Percentiles rank a stretch among this genome's conserved stretches.
Conservation (phyloP, 2,113 vertebrate genomes). For the Entosphenus tridentatus region DNA sequence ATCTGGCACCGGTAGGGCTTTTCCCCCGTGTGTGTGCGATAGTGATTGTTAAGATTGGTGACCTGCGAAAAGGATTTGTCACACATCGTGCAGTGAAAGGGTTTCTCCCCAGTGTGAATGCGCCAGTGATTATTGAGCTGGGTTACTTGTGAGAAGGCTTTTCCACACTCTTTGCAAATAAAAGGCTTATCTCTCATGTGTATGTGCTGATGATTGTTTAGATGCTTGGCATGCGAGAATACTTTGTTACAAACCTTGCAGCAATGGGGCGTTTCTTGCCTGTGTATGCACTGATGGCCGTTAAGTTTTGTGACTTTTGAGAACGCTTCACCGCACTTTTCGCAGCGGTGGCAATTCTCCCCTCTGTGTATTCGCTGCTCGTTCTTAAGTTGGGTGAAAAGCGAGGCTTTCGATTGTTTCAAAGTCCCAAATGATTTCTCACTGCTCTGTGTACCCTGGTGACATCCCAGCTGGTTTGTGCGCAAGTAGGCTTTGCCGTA, state of each 20-base stretch:
- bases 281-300: neutral
- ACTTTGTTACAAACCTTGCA: neutral
- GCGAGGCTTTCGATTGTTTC: too few species aligned
- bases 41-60: neutral
- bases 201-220: neutral
- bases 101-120: constrained; percentile 1
- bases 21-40: neutral
- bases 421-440: too few species aligned
- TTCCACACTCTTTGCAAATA: neutral
- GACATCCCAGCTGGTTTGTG: too few species aligned
- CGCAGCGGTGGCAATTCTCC: too few species aligned
- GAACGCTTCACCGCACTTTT: too few species aligned
- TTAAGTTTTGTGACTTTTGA: neutral
- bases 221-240: constrained; percentile 1
- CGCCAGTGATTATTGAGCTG: constrained; percentile 2
- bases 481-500: too few species aligned
- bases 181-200: neutral
- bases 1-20: neutral
- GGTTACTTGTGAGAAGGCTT: constrained; percentile 2
- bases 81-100: neutral
- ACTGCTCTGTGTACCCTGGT: too few species aligned
- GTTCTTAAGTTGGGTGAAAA: too few species aligned
- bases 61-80: constrained; percentile 1
- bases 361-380: too few species aligned
- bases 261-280: neutral